Evolutionary conservation across 2,113 vertebrate species (phyloP).

Genomic region (Otocyon megalotis): DNA sequence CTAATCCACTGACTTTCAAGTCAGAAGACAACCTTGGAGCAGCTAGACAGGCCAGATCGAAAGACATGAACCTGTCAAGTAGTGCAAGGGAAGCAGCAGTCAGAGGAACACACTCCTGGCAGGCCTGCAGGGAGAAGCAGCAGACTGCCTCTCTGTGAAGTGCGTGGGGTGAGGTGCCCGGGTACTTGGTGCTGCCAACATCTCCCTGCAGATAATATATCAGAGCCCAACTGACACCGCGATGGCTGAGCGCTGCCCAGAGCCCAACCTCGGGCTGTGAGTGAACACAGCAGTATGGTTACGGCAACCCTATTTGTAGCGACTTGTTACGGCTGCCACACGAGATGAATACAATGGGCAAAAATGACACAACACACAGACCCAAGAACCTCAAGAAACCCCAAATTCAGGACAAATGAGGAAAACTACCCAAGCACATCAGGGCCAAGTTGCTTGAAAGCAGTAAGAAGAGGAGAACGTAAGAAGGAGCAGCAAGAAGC

Average conservation of each 20-base stretch:
- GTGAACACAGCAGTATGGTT: rapidly evolving
- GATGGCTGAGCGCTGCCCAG: not conserved
- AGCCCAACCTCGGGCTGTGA: too few relatives aligned
- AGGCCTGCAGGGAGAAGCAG: not conserved
- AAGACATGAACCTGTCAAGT: not conserved
- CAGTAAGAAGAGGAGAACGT: too few relatives aligned
- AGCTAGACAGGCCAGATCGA: rapidly evolving
- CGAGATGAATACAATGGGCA: not conserved
- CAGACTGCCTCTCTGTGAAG: not conserved
- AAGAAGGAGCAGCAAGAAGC: not conserved
- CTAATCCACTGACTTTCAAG: not conserved
- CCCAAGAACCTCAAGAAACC: not conserved
- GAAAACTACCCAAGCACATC: not conserved
- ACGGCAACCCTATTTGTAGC: rapidly evolving
- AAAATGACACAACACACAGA: not conserved
- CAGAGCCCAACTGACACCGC: not conserved
- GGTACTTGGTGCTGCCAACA: not conserved
- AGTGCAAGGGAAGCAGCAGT: not conserved
- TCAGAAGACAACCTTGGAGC: not conserved
- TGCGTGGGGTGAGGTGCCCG: rapidly evolving
- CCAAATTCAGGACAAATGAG: not conserved
- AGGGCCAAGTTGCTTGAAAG: rapidly evolving
- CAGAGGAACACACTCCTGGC: not conserved
- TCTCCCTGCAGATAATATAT: too few relatives aligned
- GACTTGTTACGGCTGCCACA: not conserved